phyloP scores from a whole-genome alignment of 2,797 vertebrate genomes.

The Enteromius anoplus region DNA sequence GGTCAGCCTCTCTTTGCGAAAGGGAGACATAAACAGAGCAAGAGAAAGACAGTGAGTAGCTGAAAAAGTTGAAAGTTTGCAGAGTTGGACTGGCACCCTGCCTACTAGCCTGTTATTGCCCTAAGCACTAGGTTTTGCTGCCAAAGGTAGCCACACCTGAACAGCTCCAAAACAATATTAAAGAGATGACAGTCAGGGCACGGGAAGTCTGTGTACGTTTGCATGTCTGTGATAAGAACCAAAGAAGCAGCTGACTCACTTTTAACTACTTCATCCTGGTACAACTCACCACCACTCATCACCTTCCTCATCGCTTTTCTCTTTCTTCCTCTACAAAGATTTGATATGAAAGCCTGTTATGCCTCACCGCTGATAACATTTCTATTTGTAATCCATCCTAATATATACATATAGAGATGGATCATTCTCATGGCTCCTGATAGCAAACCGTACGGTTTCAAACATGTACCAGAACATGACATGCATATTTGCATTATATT shows the following conservation, averaged over 20 bases:
- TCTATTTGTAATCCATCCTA: background rate
- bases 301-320: background rate
- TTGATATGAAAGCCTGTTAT: background rate
- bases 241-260: constrained; percentile 32
- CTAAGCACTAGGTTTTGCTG: constrained; percentile 79
- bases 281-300: constrained; percentile 32
- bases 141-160: constrained; percentile 84
- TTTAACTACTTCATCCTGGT: constrained; percentile 30
- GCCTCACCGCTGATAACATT: background rate
- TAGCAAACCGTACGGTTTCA: background rate
- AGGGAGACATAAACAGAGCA: constrained; percentile 43
- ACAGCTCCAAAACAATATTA: constrained; percentile 63
- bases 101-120: constrained; percentile 85
- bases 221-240: constrained; percentile 25
- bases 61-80: constrained; percentile 82
- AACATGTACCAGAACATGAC: background rate
- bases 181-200: constrained; percentile 57
- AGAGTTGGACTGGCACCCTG: constrained; percentile 81
- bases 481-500: background rate
- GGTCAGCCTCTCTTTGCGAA: constrained; percentile 78
- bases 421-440: background rate
- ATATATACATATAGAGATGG: too few species aligned
- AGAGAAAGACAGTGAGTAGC: constrained; percentile 55
- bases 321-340: background rate
- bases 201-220: constrained; percentile 46